These are phyloP conservation scores for Sipha flava DNA, from an alignment of 1,140 invertebrate species.

Conservation along the genomic window DNA sequence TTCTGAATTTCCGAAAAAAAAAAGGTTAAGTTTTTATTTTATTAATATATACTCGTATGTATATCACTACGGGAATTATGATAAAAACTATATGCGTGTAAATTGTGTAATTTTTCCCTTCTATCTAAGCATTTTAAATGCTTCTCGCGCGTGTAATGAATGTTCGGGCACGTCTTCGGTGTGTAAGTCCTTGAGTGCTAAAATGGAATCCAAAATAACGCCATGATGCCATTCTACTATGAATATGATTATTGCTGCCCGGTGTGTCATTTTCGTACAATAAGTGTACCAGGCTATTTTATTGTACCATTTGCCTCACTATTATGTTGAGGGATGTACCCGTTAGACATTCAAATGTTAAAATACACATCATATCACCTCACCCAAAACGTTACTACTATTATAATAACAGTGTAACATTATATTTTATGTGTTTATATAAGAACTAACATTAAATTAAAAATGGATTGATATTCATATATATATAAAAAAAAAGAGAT, in stretches of 20 bases:
- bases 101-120: neutral
- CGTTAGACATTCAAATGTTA: neutral
- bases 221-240: neutral
- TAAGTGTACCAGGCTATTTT: neutral
- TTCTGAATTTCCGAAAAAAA: neutral
- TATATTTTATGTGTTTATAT: no score
- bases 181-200: conserved; percentile 14
- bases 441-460: no score
- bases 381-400: no score
- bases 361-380: no score
- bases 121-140: neutral
- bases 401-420: no score
- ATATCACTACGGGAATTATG: neutral
- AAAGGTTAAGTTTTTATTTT: neutral
- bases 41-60: neutral
- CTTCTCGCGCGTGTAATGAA: conserved; percentile 5
- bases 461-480: no score
- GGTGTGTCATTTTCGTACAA: neutral
- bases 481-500: no score
- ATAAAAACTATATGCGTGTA: neutral
- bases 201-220: conserved; percentile 22
- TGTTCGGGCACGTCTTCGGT: conserved; percentile 14
- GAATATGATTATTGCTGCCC: neutral
- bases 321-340: neutral
- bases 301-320: neutral